A percentile compares a stretch with the other conserved stretches of the same genome.
phyloP scores from a whole-genome alignment of 1,140 invertebrate species.

The Musca vetustissima region DNA sequence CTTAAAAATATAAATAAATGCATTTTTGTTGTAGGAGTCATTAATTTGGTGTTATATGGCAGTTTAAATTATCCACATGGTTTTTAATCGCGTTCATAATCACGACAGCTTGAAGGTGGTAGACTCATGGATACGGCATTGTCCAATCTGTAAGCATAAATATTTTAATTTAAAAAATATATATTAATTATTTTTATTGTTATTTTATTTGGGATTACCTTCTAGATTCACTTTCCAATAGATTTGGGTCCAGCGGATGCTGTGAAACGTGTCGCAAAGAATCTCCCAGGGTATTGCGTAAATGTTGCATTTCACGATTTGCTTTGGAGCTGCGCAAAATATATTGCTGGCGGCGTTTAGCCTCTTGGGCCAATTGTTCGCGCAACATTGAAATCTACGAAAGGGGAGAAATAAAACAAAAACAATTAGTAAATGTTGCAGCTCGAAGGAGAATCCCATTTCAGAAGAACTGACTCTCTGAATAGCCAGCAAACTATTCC shows the following conservation, averaged over 20 bases:
- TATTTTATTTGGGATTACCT: constrained; percentile 52
- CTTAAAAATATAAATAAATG: constrained; percentile 13
- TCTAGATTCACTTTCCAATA: constrained; percentile 82
- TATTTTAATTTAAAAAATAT: background rate
- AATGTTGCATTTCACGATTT: constrained; percentile 81
- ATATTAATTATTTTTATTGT: too few relatives aligned
- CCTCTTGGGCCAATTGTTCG: constrained; percentile 82
- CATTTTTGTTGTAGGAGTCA: background rate
- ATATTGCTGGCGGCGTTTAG: constrained; percentile 82
- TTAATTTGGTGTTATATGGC: constrained; percentile 15
- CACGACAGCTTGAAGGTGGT: constrained; percentile 49
- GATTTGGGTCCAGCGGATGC: constrained; percentile 72
- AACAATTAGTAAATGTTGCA: too few relatives aligned
- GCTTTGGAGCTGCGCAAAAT: constrained; percentile 77
- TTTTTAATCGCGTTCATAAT: constrained; percentile 49
- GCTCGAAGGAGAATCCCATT: too few relatives aligned
- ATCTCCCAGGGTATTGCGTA: constrained; percentile 79
- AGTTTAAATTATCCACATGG: constrained; percentile 10
- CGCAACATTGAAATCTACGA: constrained; percentile 73
- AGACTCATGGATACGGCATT: constrained; percentile 54
- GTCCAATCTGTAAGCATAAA: constrained; percentile 45
- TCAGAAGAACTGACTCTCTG: too few relatives aligned
- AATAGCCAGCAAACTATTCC: too few relatives aligned
- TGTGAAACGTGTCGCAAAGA: constrained; percentile 80
- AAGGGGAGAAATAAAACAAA: too few relatives aligned